These are phyloP conservation scores for Macquaria ambigua DNA, from an alignment of 2,113 vertebrate species.

Conservation along the genomic window DNA sequence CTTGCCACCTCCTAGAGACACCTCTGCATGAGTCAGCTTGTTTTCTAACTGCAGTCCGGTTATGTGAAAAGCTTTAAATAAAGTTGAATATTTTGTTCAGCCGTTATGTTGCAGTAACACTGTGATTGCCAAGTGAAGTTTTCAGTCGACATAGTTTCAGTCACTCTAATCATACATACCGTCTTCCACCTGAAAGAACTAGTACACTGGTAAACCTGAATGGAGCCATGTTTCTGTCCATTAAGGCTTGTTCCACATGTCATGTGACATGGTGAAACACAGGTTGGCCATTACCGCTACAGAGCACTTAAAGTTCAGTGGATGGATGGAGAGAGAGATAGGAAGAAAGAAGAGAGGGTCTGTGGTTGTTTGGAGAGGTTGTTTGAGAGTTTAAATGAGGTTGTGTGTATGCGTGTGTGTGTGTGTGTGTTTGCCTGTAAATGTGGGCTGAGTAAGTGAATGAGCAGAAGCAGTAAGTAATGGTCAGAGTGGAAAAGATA, in stretches of 20 bases:
- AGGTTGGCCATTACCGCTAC: slow-evolving; percentile 56
- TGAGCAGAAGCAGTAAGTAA: slow-evolving; percentile 49
- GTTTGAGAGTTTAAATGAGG: slow-evolving; percentile 30
- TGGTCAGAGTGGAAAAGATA: slow-evolving; percentile 18
- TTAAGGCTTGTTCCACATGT: slow-evolving; percentile 43
- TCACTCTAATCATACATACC: neutral
- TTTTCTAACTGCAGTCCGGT: neutral
- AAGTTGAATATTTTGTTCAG: neutral
- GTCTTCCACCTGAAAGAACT: neutral
- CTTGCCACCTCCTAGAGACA: neutral
- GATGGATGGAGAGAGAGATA: slow-evolving; percentile 29
- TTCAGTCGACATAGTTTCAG: neutral
- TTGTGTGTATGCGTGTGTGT: slow-evolving; percentile 1
- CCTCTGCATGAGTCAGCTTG: neutral
- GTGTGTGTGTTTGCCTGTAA: slow-evolving; percentile 15
- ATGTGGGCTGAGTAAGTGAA: slow-evolving; percentile 45
- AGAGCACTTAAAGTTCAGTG: slow-evolving; percentile 55
- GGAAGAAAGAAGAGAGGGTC: slow-evolving; percentile 36
- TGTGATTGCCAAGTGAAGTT: too few relatives aligned
- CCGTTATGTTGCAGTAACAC: neutral
- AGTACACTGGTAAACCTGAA: slow-evolving; percentile 11
- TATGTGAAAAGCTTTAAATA: neutral
- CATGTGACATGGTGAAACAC: slow-evolving; percentile 50
- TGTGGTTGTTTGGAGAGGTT: slow-evolving; percentile 38
- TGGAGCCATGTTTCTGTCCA: slow-evolving; percentile 43